Base-by-base conservation (phyloP, 2,797 vertebrate species). In the Lithobates pipiens region DNA sequence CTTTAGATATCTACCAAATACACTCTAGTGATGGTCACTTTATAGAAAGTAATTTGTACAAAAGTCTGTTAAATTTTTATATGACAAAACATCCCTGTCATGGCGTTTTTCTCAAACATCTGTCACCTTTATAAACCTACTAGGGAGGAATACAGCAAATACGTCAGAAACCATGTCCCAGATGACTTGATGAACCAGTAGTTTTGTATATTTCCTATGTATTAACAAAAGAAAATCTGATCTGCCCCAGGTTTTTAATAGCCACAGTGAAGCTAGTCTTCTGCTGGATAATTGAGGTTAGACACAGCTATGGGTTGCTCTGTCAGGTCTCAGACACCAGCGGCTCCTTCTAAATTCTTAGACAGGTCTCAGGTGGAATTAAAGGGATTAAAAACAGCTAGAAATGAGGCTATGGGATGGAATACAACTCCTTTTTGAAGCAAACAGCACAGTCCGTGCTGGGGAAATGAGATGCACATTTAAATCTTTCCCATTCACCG, bases 391-490 rank as follows among this genome's bases (percentile, higher is more conserved):
- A 73, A 97, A 92, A 93, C 92, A 90, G 94, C 93, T 94, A 94
- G 96, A 97, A 97, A 95, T 95, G 95, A 95, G 95, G 95, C 93
- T 93, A 93, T 95, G 96, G 96, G 96, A 93, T 96, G 96, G 94
- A 98, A 97, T 83, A 39, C 97, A 96, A 96, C 94, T 96, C 95
- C 93, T 96, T 93, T 96, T 90, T 93, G 95, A 95, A 94, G 93
- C 96, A 96, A 97, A 96, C 96, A 92, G 94, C 94, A 93, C 93
- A 93, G 94, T 95, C 94, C 94, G 92, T 95, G 95, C 93, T 93
- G 95, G 94, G 95, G 94, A 97, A 98, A 99, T 98, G 96, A 98
- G 97, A 99, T 98, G 97, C 95, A 95, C 96, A 97, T 98, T 99
- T 99, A 98, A 97, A 96, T 94, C 92, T 92, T 96, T 93, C 95